Evolutionary conservation across 2,888 invertebrate genomes (phyloP).

Genomic region (Tubulanus polymorphus): DNA sequence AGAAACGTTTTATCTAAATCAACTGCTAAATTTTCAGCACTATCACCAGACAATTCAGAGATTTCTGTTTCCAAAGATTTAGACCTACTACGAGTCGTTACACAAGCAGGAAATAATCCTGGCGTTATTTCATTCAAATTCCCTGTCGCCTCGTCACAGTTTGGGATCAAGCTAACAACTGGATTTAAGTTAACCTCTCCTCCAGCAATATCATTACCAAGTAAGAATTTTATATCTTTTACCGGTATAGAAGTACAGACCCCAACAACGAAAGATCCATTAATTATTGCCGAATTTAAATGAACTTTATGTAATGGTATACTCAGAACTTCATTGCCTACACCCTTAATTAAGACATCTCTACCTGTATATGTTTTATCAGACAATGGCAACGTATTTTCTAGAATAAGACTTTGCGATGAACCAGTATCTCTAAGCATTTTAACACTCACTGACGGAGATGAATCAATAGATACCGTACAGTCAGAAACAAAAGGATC

Average conservation of each 20-base stretch:
- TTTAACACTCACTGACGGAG: no score
- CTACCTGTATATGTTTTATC: conserved; percentile 12
- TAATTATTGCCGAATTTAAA: conserved; percentile 12
- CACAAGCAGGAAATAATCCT: neutral
- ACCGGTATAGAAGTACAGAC: conserved; percentile 14
- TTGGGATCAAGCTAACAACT: neutral
- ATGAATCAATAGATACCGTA: no score
- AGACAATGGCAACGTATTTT: conserved; percentile 13
- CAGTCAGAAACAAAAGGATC: no score
- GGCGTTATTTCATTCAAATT: neutral
- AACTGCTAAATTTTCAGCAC: no score
- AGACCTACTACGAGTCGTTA: neutral
- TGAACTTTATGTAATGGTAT: conserved; percentile 17
- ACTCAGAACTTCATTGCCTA: conserved; percentile 11
- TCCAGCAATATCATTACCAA: conserved; percentile 18
- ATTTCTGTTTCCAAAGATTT: no score
- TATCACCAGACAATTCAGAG: no score
- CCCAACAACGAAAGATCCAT: conserved; percentile 17
- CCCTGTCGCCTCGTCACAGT: no score
- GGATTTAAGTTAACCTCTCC: conserved; percentile 5
- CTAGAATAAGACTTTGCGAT: conserved; percentile 19
- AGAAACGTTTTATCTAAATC: no score
- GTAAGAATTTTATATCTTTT: conserved; percentile 15
- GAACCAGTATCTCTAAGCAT: conserved; percentile 20
- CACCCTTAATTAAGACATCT: conserved; percentile 18